phyloP scores from a whole-genome alignment of 1,140 invertebrate species.

The Hycleus cichorii region DNA sequence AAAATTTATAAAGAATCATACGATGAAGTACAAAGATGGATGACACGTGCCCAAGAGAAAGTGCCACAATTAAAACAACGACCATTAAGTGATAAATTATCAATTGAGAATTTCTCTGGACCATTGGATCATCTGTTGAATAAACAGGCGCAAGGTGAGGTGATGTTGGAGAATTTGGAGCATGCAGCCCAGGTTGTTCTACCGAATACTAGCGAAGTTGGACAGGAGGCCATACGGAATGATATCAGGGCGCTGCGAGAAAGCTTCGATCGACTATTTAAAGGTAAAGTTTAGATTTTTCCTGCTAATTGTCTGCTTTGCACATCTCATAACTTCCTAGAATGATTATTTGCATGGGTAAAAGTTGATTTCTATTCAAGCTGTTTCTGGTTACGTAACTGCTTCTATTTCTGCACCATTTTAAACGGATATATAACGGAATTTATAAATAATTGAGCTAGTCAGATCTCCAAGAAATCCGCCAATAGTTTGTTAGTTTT shows the following conservation, averaged over 20 bases:
- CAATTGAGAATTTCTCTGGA: constrained; percentile 78
- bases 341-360: too few species aligned
- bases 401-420: too few species aligned
- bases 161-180: constrained; percentile 77
- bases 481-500: too few species aligned
- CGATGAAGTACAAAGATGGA: constrained; percentile 79
- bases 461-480: too few species aligned
- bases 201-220: constrained; percentile 69
- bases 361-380: too few species aligned
- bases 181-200: constrained; percentile 80
- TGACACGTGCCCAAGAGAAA: constrained; percentile 78
- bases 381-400: too few species aligned
- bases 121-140: constrained; percentile 80
- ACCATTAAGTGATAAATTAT: constrained; percentile 75
- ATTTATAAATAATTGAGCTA: too few species aligned
- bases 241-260: constrained; percentile 77
- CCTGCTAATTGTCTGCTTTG: too few species aligned
- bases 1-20: constrained; percentile 81
- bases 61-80: constrained; percentile 79
- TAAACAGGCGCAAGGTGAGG: constrained; percentile 83
- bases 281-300: constrained; percentile 12
- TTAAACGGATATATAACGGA: too few species aligned
- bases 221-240: constrained; percentile 72
- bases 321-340: too few species aligned
- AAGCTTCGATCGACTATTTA: constrained; percentile 74